Evolutionary conservation across 2,113 vertebrate species (phyloP), one percentile per base, ranked within the genome.

Genomic region (Cichladusa arquata): DNA sequence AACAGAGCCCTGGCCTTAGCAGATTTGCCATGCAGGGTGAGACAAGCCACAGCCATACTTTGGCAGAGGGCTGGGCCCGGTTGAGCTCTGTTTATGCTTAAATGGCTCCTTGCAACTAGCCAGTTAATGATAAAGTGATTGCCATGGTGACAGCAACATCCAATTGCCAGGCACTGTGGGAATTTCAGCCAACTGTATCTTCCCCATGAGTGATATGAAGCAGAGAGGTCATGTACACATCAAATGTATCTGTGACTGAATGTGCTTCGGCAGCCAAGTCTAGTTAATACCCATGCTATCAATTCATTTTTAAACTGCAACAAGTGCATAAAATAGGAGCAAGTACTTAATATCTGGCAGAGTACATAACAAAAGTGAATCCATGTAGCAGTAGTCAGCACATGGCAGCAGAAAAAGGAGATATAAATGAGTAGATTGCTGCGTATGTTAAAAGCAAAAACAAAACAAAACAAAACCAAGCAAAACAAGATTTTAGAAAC

Each of bases 111-210:
- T 72, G 60, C 38, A 84, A 54, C 19, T 70, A 62, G 23, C 10
- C 20, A 44, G 11, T 14, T 65, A 69, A 88, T 60, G n/a, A 33
- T 2, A 2, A 54, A 16, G 13, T 20, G 15, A 22, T 56, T 70
- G 12, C 28, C 25, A 42, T 0, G 0, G 23, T 53, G 47, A 65
- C 40, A 72, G 19, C 4, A 6, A 50, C 24, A 78, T 73, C 16
- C 45, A 65, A 11, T 69, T 6, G 2, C 20, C 60, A 80, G 23
- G 26, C 3, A 20, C 11, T 0, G 0, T 26, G 19, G 45, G 31
- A 90, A 77, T 61, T 88, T 65, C 42, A 80, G 34, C 33, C 38
- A 91, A 28, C n/a, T 69, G 4, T 38, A 28, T 26, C 28, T 24
- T 50, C 5, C 1, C 3, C 8, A 11, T 31, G 34, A 85, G 18